Conservation (phyloP, 2,113 vertebrate genomes). For the Manacus vitellinus region DNA sequence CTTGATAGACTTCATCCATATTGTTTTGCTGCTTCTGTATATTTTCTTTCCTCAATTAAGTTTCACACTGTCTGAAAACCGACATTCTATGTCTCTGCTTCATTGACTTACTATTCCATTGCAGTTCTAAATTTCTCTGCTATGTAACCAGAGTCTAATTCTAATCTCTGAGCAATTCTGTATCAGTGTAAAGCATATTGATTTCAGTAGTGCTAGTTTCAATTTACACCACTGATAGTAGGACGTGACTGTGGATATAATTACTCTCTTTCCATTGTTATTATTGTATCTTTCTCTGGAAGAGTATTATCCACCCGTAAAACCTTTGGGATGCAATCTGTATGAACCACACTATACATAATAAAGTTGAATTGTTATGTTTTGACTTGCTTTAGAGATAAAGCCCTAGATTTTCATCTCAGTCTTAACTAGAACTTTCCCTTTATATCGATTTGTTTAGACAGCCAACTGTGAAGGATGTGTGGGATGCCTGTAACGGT, state of each 20-base stretch:
- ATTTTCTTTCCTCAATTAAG: neutral
- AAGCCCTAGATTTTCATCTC: slow-evolving; percentile 18
- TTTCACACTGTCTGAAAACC: neutral
- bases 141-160: neutral
- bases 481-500: neutral
- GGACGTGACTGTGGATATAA: neutral
- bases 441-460: slow-evolving; percentile 32
- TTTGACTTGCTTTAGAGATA: slow-evolving; percentile 30
- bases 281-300: neutral
- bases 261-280: neutral
- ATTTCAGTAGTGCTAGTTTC: neutral
- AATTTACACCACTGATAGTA: neutral
- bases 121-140: neutral
- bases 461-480: slow-evolving; percentile 14
- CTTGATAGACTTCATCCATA: neutral
- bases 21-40: neutral
- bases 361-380: slow-evolving; percentile 13
- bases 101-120: neutral
- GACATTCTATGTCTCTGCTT: neutral
- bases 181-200: neutral
- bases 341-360: neutral
- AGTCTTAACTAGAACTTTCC: neutral
- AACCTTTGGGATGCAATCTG: neutral
- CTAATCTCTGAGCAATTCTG: neutral
- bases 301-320: neutral